Percentiles rank a stretch among this genome's conserved stretches.
Evolutionary conservation across 1,140 invertebrate genomes (phyloP).

Genomic region (Zaprionus lachaisei): DNA sequence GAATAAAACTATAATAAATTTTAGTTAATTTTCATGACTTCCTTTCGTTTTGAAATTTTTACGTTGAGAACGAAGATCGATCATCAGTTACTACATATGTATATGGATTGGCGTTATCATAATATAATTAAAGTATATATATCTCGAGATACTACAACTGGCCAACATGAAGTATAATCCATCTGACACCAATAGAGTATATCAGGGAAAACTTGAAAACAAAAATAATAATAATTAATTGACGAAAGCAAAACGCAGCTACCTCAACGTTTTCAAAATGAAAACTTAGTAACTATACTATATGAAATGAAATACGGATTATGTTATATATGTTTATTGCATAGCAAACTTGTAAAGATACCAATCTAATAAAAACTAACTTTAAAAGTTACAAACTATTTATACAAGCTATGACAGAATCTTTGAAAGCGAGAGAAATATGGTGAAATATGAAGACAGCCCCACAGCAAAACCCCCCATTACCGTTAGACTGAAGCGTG

Average conservation of each 20-base stretch:
- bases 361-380: constrained; percentile 63
- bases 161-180: constrained; percentile 27
- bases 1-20: constrained; percentile 53
- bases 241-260: constrained; percentile 50
- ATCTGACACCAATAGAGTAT: constrained; percentile 42
- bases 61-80: constrained; percentile 27
- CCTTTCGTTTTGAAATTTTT: constrained; percentile 23
- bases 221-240: constrained; percentile 19
- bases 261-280: constrained; percentile 65
- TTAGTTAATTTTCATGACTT: constrained; percentile 56
- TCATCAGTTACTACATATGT: constrained; percentile 16
- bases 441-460: background rate
- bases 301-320: constrained; percentile 40
- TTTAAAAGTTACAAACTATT: constrained; percentile 74
- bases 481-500: constrained; percentile 65
- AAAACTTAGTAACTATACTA: constrained; percentile 48
- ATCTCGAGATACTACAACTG: constrained; percentile 24
- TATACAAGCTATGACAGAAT: constrained; percentile 39
- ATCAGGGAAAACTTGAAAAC: constrained; percentile 58
- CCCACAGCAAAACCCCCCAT: constrained; percentile 30
- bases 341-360: constrained; percentile 70
- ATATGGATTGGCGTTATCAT: constrained; percentile 23
- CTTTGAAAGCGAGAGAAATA: constrained; percentile 13
- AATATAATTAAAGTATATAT: constrained; percentile 19
- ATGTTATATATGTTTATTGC: constrained; percentile 72